Evolutionary conservation across 2,888 invertebrate genomes (phyloP).

Genomic region (Eulithis prunata): DNA sequence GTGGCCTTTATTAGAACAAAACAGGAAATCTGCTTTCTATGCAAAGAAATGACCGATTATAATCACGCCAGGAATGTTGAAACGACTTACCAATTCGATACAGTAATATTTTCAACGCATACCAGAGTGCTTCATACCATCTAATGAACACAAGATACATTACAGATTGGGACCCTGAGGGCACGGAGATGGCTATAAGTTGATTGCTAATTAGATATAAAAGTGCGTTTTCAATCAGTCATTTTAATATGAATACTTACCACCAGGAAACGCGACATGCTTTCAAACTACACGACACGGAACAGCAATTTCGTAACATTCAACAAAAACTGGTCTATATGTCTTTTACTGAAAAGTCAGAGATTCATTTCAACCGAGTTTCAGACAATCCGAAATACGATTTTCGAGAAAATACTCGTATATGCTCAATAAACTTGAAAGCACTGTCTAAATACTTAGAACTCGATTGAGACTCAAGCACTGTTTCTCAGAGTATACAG

Average conservation of each 20-base stretch:
- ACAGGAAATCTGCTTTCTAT: conserved; percentile 7
- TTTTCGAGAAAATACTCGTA: no score
- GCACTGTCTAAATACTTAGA: no score
- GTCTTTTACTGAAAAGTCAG: no score
- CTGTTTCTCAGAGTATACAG: neutral
- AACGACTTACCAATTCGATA: conserved; percentile 70
- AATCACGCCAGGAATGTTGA: conserved; percentile 66
- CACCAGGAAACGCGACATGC: neutral
- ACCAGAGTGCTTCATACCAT: conserved; percentile 30
- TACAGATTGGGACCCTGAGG: conserved; percentile 33
- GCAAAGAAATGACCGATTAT: conserved; percentile 46
- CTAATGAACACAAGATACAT: conserved; percentile 37
- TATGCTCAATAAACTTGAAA: no score
- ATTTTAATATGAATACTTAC: no score
- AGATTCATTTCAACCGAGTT: no score
- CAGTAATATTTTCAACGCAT: conserved; percentile 52
- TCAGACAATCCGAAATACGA: no score
- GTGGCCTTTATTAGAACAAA: neutral
- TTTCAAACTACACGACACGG: neutral
- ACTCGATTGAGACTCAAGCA: no score
- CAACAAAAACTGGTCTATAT: no score
- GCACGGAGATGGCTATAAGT: conserved; percentile 26
- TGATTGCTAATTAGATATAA: conserved; percentile 34
- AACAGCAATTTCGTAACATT: neutral
- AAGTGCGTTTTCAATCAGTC: conserved; percentile 12